A percentile compares a stretch with the other conserved stretches of the same genome.
Evolutionary conservation across 2,797 vertebrate genomes (phyloP).

Genomic region (Rhynchotus rufescens): DNA sequence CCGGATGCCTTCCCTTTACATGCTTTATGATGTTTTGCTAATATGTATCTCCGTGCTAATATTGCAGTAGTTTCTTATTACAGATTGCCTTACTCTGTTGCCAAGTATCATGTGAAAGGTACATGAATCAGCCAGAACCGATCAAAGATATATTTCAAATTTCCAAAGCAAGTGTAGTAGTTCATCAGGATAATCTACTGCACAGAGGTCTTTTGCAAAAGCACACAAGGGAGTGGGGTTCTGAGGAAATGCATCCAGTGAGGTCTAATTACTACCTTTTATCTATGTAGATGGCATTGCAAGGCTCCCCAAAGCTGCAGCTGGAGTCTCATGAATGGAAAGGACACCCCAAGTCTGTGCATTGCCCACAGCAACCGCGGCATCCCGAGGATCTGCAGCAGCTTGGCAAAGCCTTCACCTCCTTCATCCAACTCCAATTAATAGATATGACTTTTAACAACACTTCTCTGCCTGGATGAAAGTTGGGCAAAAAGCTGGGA

Average conservation of each 20-base stretch:
- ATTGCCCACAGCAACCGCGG: not conserved
- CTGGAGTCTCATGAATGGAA: not conserved
- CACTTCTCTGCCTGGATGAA: not conserved
- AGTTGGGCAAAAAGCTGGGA: not conserved
- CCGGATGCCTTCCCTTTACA: not conserved
- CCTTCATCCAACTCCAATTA: not conserved
- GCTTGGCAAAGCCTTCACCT: not conserved
- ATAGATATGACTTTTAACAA: not conserved
- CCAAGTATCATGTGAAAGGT: not conserved
- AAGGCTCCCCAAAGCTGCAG: not conserved
- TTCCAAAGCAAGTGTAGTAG: not conserved
- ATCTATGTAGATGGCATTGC: not conserved
- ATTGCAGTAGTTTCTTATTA: not conserved
- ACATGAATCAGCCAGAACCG: not conserved
- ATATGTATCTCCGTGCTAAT: not conserved
- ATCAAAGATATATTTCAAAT: constrained; percentile 14
- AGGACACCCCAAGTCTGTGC: not conserved
- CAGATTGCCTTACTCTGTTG: constrained; percentile 6
- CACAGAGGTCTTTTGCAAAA: not conserved
- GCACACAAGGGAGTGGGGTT: fast-evolving
- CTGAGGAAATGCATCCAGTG: not conserved
- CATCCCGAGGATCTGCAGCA: not conserved
- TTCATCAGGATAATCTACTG: not conserved
- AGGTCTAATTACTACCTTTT: not conserved
- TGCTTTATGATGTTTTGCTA: not conserved